Conservation (phyloP, 2,888 invertebrate genomes). For the Drosophila histrio region DNA sequence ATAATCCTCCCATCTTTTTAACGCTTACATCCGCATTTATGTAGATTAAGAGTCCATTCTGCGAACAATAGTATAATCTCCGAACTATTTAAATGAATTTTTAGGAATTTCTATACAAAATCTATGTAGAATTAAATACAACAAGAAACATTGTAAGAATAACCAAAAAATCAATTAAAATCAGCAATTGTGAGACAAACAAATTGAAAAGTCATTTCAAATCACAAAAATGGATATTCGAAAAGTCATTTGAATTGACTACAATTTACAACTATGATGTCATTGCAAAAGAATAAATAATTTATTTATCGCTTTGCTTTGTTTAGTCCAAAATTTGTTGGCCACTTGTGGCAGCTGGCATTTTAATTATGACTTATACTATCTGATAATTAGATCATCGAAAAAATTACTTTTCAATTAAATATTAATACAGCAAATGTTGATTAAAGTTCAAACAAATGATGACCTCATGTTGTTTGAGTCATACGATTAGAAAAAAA, state of each 20-base stretch:
- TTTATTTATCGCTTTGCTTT: not conserved
- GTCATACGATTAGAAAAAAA: slow-evolving; percentile 11
- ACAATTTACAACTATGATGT: slow-evolving; percentile 6
- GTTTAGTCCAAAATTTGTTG: slow-evolving; percentile 1
- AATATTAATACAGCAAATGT: slow-evolving; percentile 9
- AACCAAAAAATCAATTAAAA: no score
- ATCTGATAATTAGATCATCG: slow-evolving; percentile 29
- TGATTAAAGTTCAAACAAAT: slow-evolving; percentile 1
- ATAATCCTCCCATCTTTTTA: no score
- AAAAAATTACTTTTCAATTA: slow-evolving; percentile 40
- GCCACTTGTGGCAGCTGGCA: slow-evolving; percentile 12
- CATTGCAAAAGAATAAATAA: slow-evolving; percentile 2
- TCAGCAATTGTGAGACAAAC: no score
- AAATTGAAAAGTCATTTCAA: not conserved
- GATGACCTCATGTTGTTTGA: slow-evolving; percentile 48
- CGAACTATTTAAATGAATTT: no score
- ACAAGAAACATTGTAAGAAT: no score
- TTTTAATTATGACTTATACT: slow-evolving; percentile 14
- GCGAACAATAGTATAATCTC: no score
- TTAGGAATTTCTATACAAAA: no score
- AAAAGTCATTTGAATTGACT: not conserved
- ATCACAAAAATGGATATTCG: not conserved
- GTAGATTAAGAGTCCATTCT: no score
- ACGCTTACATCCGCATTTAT: no score
- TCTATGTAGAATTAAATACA: no score